Evolutionary conservation across 2,113 vertebrate species (phyloP).

Genomic region (Uropsilus gracilis): DNA sequence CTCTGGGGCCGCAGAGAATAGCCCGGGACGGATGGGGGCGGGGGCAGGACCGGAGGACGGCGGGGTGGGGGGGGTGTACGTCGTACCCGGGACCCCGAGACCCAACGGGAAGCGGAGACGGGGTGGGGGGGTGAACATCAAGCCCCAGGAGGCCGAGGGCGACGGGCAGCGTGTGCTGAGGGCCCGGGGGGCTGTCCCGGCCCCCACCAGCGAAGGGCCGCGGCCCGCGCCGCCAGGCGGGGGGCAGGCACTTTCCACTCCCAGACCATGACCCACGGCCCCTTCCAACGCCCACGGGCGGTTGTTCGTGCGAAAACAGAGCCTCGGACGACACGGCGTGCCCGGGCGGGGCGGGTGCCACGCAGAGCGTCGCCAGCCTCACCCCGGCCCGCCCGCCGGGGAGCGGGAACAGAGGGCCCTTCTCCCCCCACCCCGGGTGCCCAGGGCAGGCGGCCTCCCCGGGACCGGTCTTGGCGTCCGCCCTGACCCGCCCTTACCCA

Average conservation of each 20-base stretch:
- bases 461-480: too few species aligned
- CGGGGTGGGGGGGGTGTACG: too few species aligned
- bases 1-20: neutral
- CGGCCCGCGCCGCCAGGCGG: neutral
- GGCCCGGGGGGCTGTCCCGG: neutral
- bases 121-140: neutral
- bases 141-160: neutral
- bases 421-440: neutral
- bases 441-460: too few species aligned
- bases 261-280: slow-evolving; percentile 46
- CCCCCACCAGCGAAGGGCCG: too few species aligned
- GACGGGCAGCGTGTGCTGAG: accelerated
- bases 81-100: neutral
- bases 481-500: too few species aligned
- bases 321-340: slow-evolving; percentile 6
- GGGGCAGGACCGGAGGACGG: neutral
- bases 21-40: neutral
- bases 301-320: slow-evolving; percentile 62
- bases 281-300: neutral
- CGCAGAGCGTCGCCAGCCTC: too few species aligned
- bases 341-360: neutral
- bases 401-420: neutral
- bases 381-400: too few species aligned
- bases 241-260: slow-evolving; percentile 19
- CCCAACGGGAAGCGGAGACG: neutral